phyloP scores from a whole-genome alignment of 1,140 invertebrate genomes.

The Dermatophagoides farinae region DNA sequence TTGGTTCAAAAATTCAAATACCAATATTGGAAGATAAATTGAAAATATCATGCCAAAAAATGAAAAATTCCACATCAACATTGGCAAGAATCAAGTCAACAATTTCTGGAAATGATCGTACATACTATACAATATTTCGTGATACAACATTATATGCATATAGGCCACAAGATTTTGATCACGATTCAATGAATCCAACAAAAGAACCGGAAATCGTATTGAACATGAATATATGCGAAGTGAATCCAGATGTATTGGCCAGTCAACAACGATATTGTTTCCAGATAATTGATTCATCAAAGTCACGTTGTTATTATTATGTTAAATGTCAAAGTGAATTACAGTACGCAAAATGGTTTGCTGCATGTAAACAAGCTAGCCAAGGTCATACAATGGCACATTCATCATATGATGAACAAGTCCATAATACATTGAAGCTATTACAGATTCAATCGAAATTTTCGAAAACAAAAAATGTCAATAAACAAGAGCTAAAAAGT shows the following conservation, averaged over 20 bases:
- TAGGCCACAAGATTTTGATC: constrained; percentile 47
- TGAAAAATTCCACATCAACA: constrained; percentile 22
- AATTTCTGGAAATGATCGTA: constrained; percentile 75
- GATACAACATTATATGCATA: constrained; percentile 65
- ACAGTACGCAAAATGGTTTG: constrained; percentile 96
- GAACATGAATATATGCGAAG: constrained; percentile 67
- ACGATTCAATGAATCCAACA: constrained; percentile 26
- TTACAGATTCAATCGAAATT: constrained; percentile 67
- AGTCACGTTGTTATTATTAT: constrained; percentile 85
- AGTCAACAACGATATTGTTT: constrained; percentile 76
- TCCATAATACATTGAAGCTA: constrained; percentile 62
- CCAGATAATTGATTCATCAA: constrained; percentile 74
- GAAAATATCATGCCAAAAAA: constrained; percentile 70
- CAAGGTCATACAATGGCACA: constrained; percentile 84
- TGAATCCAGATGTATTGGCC: constrained; percentile 86
- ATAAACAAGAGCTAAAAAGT: constrained; percentile 44
- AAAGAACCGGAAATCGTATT: constrained; percentile 34
- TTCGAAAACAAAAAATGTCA: background rate
- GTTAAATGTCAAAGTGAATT: constrained; percentile 83
- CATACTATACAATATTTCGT: constrained; percentile 71
- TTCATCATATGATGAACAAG: constrained; percentile 74
- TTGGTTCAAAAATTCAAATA: constrained; percentile 40
- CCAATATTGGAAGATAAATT: constrained; percentile 73
- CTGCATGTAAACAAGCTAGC: constrained; percentile 76
- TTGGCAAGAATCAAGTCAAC: background rate